Percentiles rank a stretch among this genome's conserved stretches.
These are phyloP conservation scores for Amphipyra berbera DNA, from an alignment of 2,888 invertebrate genomes.

Conservation along the genomic window DNA sequence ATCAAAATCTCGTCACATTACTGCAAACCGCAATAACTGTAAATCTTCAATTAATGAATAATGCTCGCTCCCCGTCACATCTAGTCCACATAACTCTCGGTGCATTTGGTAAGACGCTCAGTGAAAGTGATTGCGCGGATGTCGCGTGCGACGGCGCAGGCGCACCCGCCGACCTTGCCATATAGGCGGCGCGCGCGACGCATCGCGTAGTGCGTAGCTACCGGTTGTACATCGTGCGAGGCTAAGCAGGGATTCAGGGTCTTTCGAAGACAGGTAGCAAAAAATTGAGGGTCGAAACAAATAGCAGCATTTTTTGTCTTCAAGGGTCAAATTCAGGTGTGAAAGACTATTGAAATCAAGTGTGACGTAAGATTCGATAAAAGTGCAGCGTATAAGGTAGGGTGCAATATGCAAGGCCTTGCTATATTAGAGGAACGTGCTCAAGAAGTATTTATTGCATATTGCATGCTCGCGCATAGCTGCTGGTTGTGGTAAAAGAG, in stretches of 20 bases:
- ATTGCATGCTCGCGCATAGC: not conserved
- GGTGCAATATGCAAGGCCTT: not conserved
- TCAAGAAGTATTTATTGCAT: not conserved
- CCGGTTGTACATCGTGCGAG: constrained; percentile 58
- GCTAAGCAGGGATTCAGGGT: constrained; percentile 49
- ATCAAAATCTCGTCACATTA: too few species aligned
- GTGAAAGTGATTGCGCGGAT: constrained; percentile 88
- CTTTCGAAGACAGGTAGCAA: constrained; percentile 20
- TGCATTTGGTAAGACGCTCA: constrained; percentile 82
- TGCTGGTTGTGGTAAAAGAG: not conserved
- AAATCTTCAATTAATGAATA: not conserved
- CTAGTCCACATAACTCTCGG: constrained; percentile 62
- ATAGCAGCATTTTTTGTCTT: not conserved
- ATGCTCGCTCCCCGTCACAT: constrained; percentile 30
- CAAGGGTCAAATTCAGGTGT: too few species aligned
- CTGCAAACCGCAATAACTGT: not conserved
- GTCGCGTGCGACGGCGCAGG: constrained; percentile 81
- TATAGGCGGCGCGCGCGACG: constrained; percentile 70
- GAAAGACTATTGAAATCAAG: not conserved
- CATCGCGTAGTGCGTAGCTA: constrained; percentile 56
- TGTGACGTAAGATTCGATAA: not conserved
- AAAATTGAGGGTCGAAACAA: constrained; percentile 10
- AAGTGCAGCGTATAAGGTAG: not conserved
- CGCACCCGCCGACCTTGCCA: constrained; percentile 86
- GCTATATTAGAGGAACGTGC: not conserved